A percentile compares a stretch with the other conserved stretches of the same genome.
Conservation (phyloP, 2,113 vertebrate genomes). For the Trinectes maculatus region DNA sequence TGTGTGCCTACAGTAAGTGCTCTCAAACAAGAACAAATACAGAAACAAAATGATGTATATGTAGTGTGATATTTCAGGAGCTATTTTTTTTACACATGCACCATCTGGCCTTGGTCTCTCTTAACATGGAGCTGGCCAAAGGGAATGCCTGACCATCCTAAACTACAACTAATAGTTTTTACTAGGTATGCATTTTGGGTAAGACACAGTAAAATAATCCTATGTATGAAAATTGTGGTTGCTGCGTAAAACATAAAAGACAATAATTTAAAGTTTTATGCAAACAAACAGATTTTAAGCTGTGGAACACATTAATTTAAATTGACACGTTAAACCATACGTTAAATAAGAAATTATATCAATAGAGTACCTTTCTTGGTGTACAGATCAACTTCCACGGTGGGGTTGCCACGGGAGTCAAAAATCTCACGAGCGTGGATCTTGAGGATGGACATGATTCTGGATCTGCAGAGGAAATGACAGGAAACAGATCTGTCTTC, state of each 20-base stretch:
- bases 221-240: too few species aligned
- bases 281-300: too few species aligned
- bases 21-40: conserved; percentile 44
- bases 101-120: conserved; percentile 56
- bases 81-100: conserved; percentile 76
- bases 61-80: conserved; percentile 63
- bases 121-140: conserved; percentile 25
- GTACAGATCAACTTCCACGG: conserved; percentile 93
- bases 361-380: conserved; percentile 89
- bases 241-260: too few species aligned
- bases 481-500: neutral
- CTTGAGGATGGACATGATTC: conserved; percentile 93
- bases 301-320: too few species aligned
- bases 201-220: too few species aligned
- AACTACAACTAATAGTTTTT: neutral
- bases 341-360: neutral
- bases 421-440: conserved; percentile 93
- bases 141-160: conserved; percentile 2
- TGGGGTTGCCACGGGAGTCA: conserved; percentile 99
- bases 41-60: conserved; percentile 51
- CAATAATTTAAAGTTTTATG: too few species aligned
- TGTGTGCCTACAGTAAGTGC: conserved; percentile 24
- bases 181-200: neutral
- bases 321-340: too few species aligned
- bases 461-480: conserved; percentile 72